A percentile compares a stretch with the other conserved stretches of the same genome.
Conservation (phyloP, 1,140 invertebrate species). For the Leptoteleia sp. region DNA sequence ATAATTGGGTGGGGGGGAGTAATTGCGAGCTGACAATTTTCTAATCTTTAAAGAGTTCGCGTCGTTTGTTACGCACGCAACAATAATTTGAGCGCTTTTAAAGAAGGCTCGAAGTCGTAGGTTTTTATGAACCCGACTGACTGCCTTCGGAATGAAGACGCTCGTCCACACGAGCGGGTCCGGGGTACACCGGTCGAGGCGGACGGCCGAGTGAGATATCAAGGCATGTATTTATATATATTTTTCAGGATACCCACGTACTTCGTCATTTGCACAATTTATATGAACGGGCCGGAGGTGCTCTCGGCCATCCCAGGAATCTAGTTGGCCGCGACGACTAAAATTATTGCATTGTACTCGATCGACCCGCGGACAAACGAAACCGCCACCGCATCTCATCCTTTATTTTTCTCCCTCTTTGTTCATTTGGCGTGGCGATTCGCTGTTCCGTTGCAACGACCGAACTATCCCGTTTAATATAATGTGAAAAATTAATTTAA, state of each 20-base stretch:
- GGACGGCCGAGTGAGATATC: slow-evolving; percentile 45
- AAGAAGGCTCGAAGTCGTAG: slow-evolving; percentile 32
- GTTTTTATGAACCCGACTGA: slow-evolving; percentile 60
- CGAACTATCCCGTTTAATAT: no score
- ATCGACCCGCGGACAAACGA: slow-evolving; percentile 9
- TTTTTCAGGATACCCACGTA: slow-evolving; percentile 35
- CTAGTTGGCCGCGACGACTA: not conserved
- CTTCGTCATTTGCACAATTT: slow-evolving; percentile 42
- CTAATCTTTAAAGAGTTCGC: slow-evolving; percentile 40
- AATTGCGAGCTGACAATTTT: slow-evolving; percentile 8
- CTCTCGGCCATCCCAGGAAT: slow-evolving; percentile 27
- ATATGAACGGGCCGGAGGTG: slow-evolving; percentile 17
- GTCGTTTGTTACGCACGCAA: slow-evolving; percentile 46
- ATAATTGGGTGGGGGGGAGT: not conserved
- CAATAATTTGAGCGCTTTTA: slow-evolving; percentile 48
- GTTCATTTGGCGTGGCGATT: not conserved
- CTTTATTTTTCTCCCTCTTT: not conserved
- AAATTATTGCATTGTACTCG: slow-evolving; percentile 13
- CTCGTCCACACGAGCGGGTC: slow-evolving; percentile 30
- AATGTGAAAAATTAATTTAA: no score
- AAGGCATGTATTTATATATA: slow-evolving; percentile 54
- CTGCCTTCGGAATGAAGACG: slow-evolving; percentile 56
- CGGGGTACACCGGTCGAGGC: slow-evolving; percentile 14
- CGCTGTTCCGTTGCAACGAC: no score
- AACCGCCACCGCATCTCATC: no score